phyloP scores from a whole-genome alignment of 1,140 invertebrate species.

The Euborellia annulipes region DNA sequence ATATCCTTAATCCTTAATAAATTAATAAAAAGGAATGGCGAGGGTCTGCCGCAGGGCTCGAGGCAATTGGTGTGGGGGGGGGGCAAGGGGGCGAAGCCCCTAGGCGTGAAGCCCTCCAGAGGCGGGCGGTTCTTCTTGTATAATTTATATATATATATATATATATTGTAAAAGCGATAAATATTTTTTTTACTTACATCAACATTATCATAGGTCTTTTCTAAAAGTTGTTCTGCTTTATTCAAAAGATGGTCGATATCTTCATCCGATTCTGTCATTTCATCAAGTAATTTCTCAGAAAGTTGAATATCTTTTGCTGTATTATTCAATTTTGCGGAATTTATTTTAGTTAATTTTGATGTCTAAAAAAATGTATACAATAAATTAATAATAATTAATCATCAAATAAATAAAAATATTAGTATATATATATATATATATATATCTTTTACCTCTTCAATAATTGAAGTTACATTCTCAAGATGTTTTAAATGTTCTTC shows the following conservation, averaged over 20 bases:
- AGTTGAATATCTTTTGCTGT: conserved; percentile 1
- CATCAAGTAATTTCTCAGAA: conserved; percentile 17
- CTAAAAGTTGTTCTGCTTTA: conserved; percentile 20
- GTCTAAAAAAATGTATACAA: too few species aligned
- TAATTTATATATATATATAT: neutral
- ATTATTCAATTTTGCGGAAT: neutral
- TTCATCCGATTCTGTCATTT: conserved; percentile 16
- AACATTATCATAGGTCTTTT: conserved; percentile 25
- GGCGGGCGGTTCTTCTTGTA: too few species aligned
- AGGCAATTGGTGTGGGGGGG: too few species aligned
- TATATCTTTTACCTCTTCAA: too few species aligned
- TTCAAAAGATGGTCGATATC: conserved; percentile 23
- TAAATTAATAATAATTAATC: neutral
- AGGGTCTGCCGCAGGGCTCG: too few species aligned
- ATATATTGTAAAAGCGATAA: neutral
- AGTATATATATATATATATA: neutral
- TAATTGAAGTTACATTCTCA: too few species aligned
- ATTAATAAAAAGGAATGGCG: too few species aligned
- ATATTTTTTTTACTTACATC: conserved; percentile 17
- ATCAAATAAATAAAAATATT: conserved; percentile 1
- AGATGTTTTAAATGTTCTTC: too few species aligned
- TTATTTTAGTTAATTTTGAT: neutral
- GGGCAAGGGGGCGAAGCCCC: too few species aligned
- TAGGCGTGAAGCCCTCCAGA: too few species aligned
- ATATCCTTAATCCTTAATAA: too few species aligned